Conservation (phyloP, 2,113 vertebrate species). For the Rhombomys opimus region DNA sequence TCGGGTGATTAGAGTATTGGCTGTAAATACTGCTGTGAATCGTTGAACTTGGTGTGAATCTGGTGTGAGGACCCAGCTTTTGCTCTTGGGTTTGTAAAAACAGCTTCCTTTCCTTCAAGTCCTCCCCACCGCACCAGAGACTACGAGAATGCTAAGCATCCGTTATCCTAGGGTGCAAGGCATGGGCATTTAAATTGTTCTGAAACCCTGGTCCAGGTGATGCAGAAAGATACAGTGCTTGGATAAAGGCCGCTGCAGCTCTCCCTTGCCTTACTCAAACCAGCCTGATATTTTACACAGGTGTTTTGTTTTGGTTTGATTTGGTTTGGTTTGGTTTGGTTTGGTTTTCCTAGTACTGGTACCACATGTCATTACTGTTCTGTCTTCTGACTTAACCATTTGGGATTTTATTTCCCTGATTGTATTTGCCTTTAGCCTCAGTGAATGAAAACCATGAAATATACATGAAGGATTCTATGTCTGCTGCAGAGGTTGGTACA, state of each 20-base stretch:
- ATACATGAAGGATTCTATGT: conserved; percentile 94
- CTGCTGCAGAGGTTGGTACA: conserved; percentile 95
- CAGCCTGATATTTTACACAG: neutral
- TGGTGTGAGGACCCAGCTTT: neutral
- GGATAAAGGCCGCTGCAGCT: neutral
- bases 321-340: neutral
- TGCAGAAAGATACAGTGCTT: neutral
- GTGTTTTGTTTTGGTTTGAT: neutral
- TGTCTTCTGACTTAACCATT: conserved; percentile 70
- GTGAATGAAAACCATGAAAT: conserved; percentile 96
- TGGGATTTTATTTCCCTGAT: conserved; percentile 81
- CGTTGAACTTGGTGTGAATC: neutral
- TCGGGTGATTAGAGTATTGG: neutral
- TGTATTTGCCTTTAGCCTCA: conserved; percentile 93
- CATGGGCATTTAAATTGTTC: neutral
- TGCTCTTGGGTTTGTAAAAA: neutral
- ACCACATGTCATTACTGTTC: neutral
- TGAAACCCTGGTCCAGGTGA: neutral
- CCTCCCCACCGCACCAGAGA: neutral
- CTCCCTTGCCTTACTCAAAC: neutral
- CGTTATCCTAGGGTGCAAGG: neutral
- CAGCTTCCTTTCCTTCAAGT: neutral
- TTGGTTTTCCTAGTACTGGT: neutral
- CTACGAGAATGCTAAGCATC: neutral
- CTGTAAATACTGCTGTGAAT: neutral